Percentiles rank a stretch among this genome's conserved stretches.
phyloP scores from a whole-genome alignment of 2,797 vertebrate species.

The Amblyopsis hoosieri region DNA sequence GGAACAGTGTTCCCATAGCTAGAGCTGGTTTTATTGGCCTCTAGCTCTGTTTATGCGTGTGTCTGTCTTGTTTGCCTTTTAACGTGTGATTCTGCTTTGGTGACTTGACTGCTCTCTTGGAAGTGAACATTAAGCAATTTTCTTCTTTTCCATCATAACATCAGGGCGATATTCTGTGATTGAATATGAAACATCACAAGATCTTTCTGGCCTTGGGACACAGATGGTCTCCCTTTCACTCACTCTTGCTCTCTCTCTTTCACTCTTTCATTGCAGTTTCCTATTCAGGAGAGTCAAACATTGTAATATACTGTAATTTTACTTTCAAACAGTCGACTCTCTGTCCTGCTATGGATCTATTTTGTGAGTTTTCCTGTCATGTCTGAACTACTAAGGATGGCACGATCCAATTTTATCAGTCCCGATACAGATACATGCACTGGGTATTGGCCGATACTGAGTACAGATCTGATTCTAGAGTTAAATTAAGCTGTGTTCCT shows the following conservation, averaged over 20 bases:
- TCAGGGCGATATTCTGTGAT: background rate
- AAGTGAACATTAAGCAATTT: constrained; percentile 1
- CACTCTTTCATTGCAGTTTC: background rate
- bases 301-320: background rate
- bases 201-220: too few relatives aligned
- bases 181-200: too few relatives aligned
- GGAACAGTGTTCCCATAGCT: constrained; percentile 10
- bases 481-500: too few relatives aligned
- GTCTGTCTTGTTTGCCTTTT: background rate
- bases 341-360: background rate
- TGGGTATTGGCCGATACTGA: too few relatives aligned
- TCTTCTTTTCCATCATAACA: background rate
- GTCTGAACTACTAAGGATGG: too few relatives aligned
- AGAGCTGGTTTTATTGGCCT: constrained; percentile 4
- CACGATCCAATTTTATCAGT: too few relatives aligned
- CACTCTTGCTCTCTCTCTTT: background rate
- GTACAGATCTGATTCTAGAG: too few relatives aligned
- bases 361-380: background rate
- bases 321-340: background rate
- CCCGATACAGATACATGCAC: too few relatives aligned
- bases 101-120: constrained; percentile 4
- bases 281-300: background rate
- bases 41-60: background rate
- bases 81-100: constrained; percentile 9
- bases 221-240: background rate